A percentile compares a stretch with the other conserved stretches of the same genome.
phyloP scores from a whole-genome alignment of 2,888 invertebrate genomes.

The Aradus depressus region DNA sequence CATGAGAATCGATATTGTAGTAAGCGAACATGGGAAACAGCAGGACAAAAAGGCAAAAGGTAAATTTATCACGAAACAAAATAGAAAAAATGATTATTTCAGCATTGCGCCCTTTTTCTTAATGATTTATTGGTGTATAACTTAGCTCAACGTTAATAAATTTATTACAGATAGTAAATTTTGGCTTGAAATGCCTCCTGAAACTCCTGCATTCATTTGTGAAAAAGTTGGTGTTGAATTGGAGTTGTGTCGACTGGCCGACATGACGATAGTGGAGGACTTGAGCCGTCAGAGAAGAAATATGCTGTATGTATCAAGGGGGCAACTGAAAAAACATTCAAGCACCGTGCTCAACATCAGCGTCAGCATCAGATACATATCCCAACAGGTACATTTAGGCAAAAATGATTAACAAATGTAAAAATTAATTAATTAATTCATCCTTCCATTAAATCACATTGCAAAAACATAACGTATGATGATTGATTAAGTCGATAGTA shows the following conservation, averaged over 20 bases:
- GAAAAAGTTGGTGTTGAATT: conserved; percentile 82
- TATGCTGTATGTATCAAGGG: conserved; percentile 73
- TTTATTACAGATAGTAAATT: conserved; percentile 36
- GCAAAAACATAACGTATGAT: too few species aligned
- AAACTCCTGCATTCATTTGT: conserved; percentile 82
- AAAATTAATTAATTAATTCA: too few species aligned
- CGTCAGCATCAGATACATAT: conserved; percentile 76
- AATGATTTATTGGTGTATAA: background rate
- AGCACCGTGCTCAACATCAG: conserved; percentile 86
- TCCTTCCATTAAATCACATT: too few species aligned
- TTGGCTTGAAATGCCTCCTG: conserved; percentile 50
- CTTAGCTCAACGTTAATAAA: background rate
- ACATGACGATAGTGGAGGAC: conserved; percentile 77
- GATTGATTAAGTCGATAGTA: too few species aligned
- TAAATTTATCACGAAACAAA: background rate
- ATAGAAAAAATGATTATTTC: too few species aligned
- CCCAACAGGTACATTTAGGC: conserved; percentile 58
- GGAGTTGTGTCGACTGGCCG: conserved; percentile 79
- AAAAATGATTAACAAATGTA: background rate
- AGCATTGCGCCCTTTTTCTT: too few species aligned
- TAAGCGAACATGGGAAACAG: conserved; percentile 67
- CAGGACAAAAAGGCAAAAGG: conserved; percentile 26
- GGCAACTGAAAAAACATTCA: conserved; percentile 80
- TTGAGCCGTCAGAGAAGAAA: conserved; percentile 58
- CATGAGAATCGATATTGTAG: conserved; percentile 87